phyloP scores from a whole-genome alignment of 2,888 invertebrate genomes.

The Cabera pusaria region DNA sequence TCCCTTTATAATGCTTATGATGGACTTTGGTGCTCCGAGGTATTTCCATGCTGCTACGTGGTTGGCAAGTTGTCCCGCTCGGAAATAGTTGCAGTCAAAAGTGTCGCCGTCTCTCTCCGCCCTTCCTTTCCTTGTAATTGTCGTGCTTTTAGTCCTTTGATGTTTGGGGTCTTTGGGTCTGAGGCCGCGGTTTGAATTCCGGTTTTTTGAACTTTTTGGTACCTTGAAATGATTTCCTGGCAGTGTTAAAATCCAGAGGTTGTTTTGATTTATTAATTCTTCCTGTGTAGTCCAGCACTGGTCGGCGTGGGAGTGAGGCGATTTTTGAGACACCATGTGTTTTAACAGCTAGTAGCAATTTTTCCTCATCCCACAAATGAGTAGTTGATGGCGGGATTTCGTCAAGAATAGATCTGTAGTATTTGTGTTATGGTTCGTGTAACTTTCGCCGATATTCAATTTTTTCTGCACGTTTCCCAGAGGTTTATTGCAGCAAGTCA shows the following conservation, averaged over 20 bases:
- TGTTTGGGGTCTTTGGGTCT: too few species aligned
- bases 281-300: too few species aligned
- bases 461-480: neutral
- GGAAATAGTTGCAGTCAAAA: neutral
- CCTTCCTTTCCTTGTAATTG: neutral
- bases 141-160: neutral
- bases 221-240: too few species aligned
- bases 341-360: neutral
- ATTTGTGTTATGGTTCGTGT: neutral
- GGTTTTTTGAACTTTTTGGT: too few species aligned
- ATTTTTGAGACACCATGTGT: neutral
- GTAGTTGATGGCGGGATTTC: conserved; percentile 1
- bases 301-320: too few species aligned
- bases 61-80: neutral
- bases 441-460: neutral
- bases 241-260: neutral
- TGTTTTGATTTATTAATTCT: neutral
- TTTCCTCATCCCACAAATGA: conserved; percentile 1
- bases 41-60: neutral
- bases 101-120: too few species aligned
- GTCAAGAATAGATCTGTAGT: neutral
- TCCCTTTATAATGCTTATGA: neutral
- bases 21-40: neutral
- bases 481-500: conserved; percentile 2
- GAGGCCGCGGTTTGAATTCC: too few species aligned